A percentile compares a stretch with the other conserved stretches of the same genome.
phyloP scores from a whole-genome alignment of 2,888 invertebrate species.

The Melinaea menophilus region DNA sequence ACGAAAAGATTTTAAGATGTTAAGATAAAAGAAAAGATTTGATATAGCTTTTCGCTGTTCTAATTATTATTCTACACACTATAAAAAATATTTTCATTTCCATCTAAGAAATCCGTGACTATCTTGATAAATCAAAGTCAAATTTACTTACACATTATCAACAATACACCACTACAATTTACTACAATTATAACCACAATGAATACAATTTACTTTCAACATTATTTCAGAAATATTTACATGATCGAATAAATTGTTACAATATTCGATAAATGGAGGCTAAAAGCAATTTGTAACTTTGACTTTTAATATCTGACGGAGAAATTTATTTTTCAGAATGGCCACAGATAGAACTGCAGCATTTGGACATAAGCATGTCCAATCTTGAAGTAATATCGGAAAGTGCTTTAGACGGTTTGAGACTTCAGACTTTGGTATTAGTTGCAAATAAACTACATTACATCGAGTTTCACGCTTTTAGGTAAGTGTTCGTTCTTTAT shows the following conservation, averaged over 20 bases:
- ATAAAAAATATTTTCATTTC: no score
- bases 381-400: slow-evolving; percentile 88
- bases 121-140: no score
- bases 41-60: background rate
- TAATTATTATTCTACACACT: background rate
- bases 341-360: slow-evolving; percentile 86
- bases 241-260: background rate
- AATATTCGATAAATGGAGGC: slow-evolving; percentile 15
- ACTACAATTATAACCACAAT: no score
- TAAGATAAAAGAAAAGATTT: background rate
- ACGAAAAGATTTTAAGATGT: background rate
- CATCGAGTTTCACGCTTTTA: slow-evolving; percentile 87
- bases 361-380: slow-evolving; percentile 90
- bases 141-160: no score
- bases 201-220: no score
- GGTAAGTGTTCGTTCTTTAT: slow-evolving; percentile 67
- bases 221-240: background rate
- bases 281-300: slow-evolving; percentile 13
- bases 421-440: slow-evolving; percentile 87
- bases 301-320: slow-evolving; percentile 12
- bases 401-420: slow-evolving; percentile 86
- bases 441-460: slow-evolving; percentile 90
- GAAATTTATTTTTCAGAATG: slow-evolving; percentile 78
- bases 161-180: no score
- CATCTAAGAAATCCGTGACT: no score